Conservation (phyloP, 2,113 vertebrate species). For the Elephantulus edwardii region DNA sequence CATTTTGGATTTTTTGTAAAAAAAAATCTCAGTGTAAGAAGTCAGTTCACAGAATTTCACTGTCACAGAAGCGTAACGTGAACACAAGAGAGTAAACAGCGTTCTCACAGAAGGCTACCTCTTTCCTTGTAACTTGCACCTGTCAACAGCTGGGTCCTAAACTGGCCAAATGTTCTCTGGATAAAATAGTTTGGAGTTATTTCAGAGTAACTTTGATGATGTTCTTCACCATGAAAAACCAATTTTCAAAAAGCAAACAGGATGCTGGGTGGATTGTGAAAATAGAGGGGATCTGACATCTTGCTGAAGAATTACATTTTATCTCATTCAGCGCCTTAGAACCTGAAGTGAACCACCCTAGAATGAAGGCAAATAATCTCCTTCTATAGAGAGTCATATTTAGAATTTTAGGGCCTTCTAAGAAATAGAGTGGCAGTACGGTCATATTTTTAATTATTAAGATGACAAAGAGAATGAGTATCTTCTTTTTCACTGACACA, state of each 20-base stretch:
- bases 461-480: conserved; percentile 1
- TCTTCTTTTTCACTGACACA: background rate
- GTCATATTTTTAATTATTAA: background rate
- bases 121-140: conserved; percentile 42
- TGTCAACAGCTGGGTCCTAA: conserved; percentile 66
- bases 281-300: background rate
- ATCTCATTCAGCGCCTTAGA: background rate
- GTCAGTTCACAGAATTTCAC: background rate
- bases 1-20: background rate
- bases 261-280: conserved; percentile 47
- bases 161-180: conserved; percentile 62
- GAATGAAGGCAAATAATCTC: conserved; percentile 20
- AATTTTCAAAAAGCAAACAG: conserved; percentile 76
- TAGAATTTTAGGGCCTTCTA: background rate
- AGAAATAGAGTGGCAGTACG: background rate
- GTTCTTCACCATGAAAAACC: conserved; percentile 67
- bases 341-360: background rate
- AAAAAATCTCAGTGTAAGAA: background rate
- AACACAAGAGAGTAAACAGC: conserved; percentile 21
- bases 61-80: background rate
- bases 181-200: conserved; percentile 66
- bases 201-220: conserved; percentile 63
- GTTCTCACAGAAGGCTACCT: background rate
- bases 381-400: conserved; percentile 10
- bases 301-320: background rate